phyloP scores from a whole-genome alignment of 1,140 invertebrate genomes.

The Macrobrachium nipponense region DNA sequence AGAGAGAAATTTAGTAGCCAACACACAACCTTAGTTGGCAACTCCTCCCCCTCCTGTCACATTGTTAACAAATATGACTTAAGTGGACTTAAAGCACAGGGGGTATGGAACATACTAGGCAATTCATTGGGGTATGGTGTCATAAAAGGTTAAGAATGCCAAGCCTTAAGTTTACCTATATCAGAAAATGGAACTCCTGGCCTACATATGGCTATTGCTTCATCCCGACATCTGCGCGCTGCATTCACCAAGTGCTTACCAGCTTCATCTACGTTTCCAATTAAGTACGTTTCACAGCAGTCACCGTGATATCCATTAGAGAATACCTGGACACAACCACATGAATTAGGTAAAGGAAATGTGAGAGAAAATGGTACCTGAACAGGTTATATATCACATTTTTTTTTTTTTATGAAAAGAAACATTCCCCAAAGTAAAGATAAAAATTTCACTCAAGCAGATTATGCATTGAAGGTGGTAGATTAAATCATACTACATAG shows the following conservation, averaged over 20 bases:
- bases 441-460: too few relatives aligned
- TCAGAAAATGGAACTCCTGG: slow-evolving; percentile 79
- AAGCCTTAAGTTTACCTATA: slow-evolving; percentile 76
- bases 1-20: too few relatives aligned
- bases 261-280: slow-evolving; percentile 83
- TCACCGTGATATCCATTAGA: slow-evolving; percentile 91
- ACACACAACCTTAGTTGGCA: too few relatives aligned
- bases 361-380: not conserved
- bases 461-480: too few relatives aligned
- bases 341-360: not conserved
- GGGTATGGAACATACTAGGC: too few relatives aligned
- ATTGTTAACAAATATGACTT: too few relatives aligned
- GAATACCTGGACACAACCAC: slow-evolving; percentile 77
- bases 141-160: too few relatives aligned
- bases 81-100: too few relatives aligned
- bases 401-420: not conserved
- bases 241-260: slow-evolving; percentile 78
- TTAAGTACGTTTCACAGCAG: slow-evolving; percentile 86
- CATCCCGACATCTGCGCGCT: slow-evolving; percentile 79
- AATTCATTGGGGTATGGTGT: too few relatives aligned
- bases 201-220: slow-evolving; percentile 82
- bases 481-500: too few relatives aligned
- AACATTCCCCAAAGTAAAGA: not conserved
- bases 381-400: not conserved
- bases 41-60: too few relatives aligned